Percentiles rank a stretch among this genome's conserved stretches.
Conservation (phyloP, 2,113 vertebrate species). For the Panthera tigris region DNA sequence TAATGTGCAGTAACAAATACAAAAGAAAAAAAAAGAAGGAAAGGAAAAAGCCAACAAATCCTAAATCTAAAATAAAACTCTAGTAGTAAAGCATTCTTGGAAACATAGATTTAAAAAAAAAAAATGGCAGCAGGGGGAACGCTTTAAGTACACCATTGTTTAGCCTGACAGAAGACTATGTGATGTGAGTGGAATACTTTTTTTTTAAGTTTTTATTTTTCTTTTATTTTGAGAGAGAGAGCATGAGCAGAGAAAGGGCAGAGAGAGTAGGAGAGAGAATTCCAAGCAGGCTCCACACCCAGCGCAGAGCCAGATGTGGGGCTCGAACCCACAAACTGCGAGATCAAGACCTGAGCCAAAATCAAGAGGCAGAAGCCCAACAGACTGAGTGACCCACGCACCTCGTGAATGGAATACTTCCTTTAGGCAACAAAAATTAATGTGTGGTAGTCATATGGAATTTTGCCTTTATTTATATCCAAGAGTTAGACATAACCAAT, state of each 20-base stretch:
- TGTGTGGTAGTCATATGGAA: not conserved
- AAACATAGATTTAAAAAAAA: not conserved
- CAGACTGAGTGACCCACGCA: too few relatives aligned
- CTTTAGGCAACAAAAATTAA: not conserved
- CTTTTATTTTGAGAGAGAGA: too few relatives aligned
- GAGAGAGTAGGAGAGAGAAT: too few relatives aligned
- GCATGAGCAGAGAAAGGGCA: too few relatives aligned
- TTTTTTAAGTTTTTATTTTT: too few relatives aligned
- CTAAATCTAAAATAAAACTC: not conserved
- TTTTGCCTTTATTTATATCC: not conserved
- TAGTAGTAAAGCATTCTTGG: not conserved
- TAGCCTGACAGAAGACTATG: not conserved
- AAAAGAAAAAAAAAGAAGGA: not conserved
- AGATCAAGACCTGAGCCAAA: too few relatives aligned
- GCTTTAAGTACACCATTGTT: not conserved
- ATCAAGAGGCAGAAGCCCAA: too few relatives aligned
- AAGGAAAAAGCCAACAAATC: not conserved
- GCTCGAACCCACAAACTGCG: too few relatives aligned
- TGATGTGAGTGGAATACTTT: not conserved
- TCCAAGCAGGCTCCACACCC: too few relatives aligned
- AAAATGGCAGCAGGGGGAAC: too few relatives aligned
- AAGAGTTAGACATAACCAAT: not conserved
- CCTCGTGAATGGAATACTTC: not conserved
- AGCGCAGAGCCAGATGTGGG: too few relatives aligned
- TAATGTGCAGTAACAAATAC: not conserved